phyloP scores from a whole-genome alignment of 2,888 invertebrate species.

The Villa cingulata region DNA sequence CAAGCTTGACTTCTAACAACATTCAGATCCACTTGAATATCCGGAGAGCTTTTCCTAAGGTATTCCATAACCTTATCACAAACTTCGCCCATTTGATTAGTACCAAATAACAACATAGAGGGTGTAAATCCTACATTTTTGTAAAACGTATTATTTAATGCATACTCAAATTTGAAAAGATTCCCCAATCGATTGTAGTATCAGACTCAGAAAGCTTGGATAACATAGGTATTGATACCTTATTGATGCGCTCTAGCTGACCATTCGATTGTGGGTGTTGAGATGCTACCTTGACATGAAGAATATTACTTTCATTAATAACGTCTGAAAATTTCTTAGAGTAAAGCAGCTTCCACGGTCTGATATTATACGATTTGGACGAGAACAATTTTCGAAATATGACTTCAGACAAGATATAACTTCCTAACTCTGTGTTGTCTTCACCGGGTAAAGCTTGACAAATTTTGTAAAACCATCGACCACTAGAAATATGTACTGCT shows the following conservation, averaged over 20 bases:
- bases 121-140: constrained; percentile 19
- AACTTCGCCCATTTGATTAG: constrained; percentile 16
- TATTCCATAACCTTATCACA: constrained; percentile 13
- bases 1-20: constrained; percentile 11
- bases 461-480: constrained; percentile 19
- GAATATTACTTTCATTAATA: too few relatives aligned
- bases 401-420: constrained; percentile 4
- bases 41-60: constrained; percentile 7
- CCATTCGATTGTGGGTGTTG: constrained; percentile 8
- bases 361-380: constrained; percentile 5
- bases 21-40: neutral
- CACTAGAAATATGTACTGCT: constrained; percentile 14
- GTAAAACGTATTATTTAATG: constrained; percentile 18
- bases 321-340: constrained; percentile 4
- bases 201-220: constrained; percentile 6
- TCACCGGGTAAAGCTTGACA: constrained; percentile 16
- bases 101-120: constrained; percentile 19
- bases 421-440: constrained; percentile 4
- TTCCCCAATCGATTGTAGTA: constrained; percentile 6
- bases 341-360: constrained; percentile 9
- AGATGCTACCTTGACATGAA: too few relatives aligned
- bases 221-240: too few relatives aligned
- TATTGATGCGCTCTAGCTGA: constrained; percentile 7
- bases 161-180: constrained; percentile 16
- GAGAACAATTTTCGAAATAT: constrained; percentile 3